phyloP scores from a whole-genome alignment of 2,888 invertebrate species.

The Sphaerophoria taeniata region DNA sequence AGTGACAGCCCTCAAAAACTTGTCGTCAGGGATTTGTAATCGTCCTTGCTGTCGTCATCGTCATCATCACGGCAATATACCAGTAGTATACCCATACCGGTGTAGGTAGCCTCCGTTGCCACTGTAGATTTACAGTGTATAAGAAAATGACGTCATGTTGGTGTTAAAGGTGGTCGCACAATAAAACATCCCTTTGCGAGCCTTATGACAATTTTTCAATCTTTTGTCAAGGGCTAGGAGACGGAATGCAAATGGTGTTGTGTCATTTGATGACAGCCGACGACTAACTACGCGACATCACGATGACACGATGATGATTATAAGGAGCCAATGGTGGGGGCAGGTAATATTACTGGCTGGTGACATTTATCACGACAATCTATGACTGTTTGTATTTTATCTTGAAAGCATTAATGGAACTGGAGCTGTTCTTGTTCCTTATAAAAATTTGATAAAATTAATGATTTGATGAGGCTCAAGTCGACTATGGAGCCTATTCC shows the following conservation, averaged over 20 bases:
- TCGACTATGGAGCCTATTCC: too few species aligned
- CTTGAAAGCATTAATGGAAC: too few species aligned
- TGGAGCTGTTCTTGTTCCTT: constrained; percentile 12
- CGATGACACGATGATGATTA: not conserved
- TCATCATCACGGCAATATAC: too few species aligned
- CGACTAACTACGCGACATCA: not conserved
- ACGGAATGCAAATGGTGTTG: constrained; percentile 31
- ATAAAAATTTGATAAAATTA: constrained; percentile 57
- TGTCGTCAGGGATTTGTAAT: constrained; percentile 14
- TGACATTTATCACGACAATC: constrained; percentile 67
- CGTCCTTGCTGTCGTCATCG: constrained; percentile 4
- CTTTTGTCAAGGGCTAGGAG: constrained; percentile 19
- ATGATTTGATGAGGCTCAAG: constrained; percentile 61
- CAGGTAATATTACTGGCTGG: constrained; percentile 38
- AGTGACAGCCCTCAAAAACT: constrained; percentile 30
- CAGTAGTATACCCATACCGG: too few species aligned
- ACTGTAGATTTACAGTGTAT: too few species aligned
- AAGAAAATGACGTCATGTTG: constrained; percentile 61
- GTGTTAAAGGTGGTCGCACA: constrained; percentile 34
- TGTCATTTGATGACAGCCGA: constrained; percentile 57
- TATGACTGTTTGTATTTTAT: constrained; percentile 15
- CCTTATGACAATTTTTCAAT: too few species aligned
- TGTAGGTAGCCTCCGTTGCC: constrained; percentile 27
- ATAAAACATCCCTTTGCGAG: constrained; percentile 27
- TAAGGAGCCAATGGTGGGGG: not conserved